Evolutionary conservation across 2,113 vertebrate species (phyloP).

Genomic region (Tauraco erythrolophus): DNA sequence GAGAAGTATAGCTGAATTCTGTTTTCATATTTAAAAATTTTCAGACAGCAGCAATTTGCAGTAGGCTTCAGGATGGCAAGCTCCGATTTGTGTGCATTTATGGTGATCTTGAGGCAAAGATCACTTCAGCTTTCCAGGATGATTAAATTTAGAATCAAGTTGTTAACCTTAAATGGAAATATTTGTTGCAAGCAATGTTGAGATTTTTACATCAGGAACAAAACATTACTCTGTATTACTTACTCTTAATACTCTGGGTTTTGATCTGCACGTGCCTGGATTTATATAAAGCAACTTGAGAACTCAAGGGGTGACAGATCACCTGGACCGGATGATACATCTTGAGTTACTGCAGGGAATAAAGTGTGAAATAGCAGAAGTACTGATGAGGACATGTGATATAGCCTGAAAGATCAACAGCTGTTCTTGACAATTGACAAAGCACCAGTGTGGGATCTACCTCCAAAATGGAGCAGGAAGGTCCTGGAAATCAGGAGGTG

Average conservation of each 20-base stretch:
- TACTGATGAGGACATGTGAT: not conserved
- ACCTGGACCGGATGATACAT: not conserved
- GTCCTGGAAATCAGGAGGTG: not conserved
- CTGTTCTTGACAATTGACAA: not conserved
- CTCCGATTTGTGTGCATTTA: not conserved
- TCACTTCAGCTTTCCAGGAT: not conserved
- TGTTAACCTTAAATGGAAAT: not conserved
- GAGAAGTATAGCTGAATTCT: not conserved
- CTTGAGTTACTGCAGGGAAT: not conserved
- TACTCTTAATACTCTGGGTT: not conserved
- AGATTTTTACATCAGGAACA: not conserved
- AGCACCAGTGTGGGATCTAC: not conserved
- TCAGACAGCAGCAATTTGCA: not conserved
- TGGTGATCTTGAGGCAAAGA: not conserved
- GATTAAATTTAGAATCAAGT: not conserved
- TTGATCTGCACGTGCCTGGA: not conserved
- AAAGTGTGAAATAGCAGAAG: conserved; percentile 49
- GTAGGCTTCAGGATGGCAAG: not conserved
- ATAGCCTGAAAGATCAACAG: conserved; percentile 46
- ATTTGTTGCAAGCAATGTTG: not conserved
- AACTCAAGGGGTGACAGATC: not conserved
- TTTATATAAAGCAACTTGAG: not conserved
- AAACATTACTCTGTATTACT: not conserved
- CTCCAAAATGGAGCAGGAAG: not conserved
- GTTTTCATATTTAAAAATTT: not conserved